These are phyloP conservation scores for Colletes latitarsis DNA, from an alignment of 1,140 invertebrate genomes.

Conservation along the genomic window DNA sequence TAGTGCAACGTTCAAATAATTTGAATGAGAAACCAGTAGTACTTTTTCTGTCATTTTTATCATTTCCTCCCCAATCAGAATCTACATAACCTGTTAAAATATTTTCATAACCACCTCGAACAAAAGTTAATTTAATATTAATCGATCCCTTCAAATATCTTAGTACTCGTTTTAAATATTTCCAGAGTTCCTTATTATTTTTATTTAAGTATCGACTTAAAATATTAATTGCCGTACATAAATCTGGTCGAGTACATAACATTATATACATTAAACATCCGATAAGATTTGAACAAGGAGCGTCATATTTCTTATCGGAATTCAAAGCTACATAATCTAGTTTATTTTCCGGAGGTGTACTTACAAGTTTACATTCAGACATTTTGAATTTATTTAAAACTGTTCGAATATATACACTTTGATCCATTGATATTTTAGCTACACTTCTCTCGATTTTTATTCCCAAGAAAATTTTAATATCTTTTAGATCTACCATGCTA, in stretches of 20 bases:
- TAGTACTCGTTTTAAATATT: slow-evolving; percentile 18
- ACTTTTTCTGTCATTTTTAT: slow-evolving; percentile 7
- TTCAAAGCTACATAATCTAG: neutral
- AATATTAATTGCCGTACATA: slow-evolving; percentile 14
- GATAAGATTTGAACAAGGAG: slow-evolving; percentile 16
- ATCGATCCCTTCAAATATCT: slow-evolving; percentile 33
- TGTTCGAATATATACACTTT: slow-evolving; percentile 3
- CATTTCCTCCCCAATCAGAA: slow-evolving; percentile 22
- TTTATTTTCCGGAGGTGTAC: neutral
- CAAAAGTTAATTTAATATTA: slow-evolving; percentile 12
- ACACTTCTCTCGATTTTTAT: slow-evolving; percentile 2
- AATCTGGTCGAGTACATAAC: slow-evolving; percentile 18
- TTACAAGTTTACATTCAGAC: slow-evolving; percentile 16
- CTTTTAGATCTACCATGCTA: slow-evolving; percentile 1
- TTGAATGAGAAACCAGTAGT: slow-evolving; percentile 22
- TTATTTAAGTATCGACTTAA: slow-evolving; percentile 9
- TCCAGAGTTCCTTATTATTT: slow-evolving; percentile 18
- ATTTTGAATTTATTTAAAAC: slow-evolving; percentile 32
- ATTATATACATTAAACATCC: slow-evolving; percentile 33
- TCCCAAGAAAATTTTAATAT: slow-evolving; percentile 12
- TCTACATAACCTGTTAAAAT: slow-evolving; percentile 25
- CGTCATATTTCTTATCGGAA: neutral
- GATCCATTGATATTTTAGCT: slow-evolving; percentile 17
- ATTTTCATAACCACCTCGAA: neutral
- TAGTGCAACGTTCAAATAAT: slow-evolving; percentile 14